These are phyloP conservation scores for Clarias platycephalus DNA, from an alignment of 2,797 vertebrate genomes.

Conservation along the genomic window DNA sequence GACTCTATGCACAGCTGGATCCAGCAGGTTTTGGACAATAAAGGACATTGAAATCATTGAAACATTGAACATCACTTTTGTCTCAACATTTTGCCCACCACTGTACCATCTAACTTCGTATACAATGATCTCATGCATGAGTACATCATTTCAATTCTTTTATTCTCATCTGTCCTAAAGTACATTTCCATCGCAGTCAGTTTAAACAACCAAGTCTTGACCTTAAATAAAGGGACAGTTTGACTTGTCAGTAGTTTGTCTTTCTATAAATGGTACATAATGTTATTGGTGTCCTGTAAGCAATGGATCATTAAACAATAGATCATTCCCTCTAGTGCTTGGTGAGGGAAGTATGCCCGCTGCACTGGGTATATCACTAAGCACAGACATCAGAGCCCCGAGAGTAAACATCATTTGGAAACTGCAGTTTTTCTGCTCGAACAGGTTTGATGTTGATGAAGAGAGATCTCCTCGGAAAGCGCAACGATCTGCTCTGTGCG, in stretches of 20 bases:
- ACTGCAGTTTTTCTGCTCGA: conserved; percentile 80
- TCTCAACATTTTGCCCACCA: no score
- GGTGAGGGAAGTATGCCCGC: conserved; percentile 61
- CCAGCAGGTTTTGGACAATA: no score
- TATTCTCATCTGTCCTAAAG: neutral
- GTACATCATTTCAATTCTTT: neutral
- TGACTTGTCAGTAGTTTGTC: conserved; percentile 68
- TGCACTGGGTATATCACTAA: conserved; percentile 76
- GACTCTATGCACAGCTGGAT: no score
- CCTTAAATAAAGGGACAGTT: conserved; percentile 67
- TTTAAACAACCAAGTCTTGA: conserved; percentile 38
- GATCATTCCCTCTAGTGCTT: conserved; percentile 66
- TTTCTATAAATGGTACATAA: conserved; percentile 73
- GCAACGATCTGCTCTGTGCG: conserved; percentile 73
- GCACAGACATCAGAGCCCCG: conserved; percentile 73
- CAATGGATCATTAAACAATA: conserved; percentile 65
- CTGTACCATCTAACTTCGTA: neutral
- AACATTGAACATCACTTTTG: no score
- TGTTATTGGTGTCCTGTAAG: conserved; percentile 67
- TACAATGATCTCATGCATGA: neutral
- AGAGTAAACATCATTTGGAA: conserved; percentile 82
- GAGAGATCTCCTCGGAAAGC: conserved; percentile 75
- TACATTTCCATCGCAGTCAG: neutral
- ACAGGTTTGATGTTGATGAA: conserved; percentile 83
- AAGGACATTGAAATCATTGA: no score